Evolutionary conservation across 2,888 invertebrate species (phyloP).

Genomic region (Rapana venosa): DNA sequence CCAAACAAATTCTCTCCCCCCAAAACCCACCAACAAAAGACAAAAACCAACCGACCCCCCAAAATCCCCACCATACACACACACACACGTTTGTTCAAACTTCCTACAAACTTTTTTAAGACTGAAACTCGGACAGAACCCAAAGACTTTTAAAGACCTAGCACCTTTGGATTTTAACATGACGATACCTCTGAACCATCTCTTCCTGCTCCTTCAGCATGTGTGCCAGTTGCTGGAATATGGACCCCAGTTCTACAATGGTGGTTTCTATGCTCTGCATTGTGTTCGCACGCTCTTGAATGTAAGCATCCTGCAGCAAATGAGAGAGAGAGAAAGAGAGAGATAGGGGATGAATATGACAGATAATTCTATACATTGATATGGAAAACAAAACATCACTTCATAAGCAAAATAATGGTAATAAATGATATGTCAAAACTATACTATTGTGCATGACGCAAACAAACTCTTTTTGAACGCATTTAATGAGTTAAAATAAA

Average conservation of each 20-base stretch:
- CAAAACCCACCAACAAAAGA: too few species aligned
- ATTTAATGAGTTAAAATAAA: too few species aligned
- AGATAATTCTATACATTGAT: background rate
- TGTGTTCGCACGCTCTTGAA: conserved; percentile 95
- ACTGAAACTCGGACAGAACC: background rate
- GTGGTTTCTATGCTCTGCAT: conserved; percentile 99
- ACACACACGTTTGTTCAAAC: too few species aligned
- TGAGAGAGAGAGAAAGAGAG: too few species aligned
- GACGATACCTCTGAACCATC: conserved; percentile 89
- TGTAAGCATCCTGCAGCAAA: conserved; percentile 86
- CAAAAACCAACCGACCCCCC: too few species aligned
- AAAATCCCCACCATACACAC: too few species aligned
- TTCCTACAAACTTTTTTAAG: background rate
- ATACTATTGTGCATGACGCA: background rate
- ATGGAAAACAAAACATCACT: background rate
- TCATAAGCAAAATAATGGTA: background rate
- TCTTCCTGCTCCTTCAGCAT: conserved; percentile 99
- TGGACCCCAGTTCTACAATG: conserved; percentile 98
- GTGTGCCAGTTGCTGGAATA: conserved; percentile 89
- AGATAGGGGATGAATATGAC: background rate
- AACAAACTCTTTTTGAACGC: background rate
- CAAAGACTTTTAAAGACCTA: background rate
- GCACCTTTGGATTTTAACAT: background rate
- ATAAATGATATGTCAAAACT: background rate
- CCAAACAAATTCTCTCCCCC: too few species aligned